These are phyloP conservation scores for Myotis lucifugus DNA, from an alignment of 2,113 vertebrate species.

Conservation along the genomic window DNA sequence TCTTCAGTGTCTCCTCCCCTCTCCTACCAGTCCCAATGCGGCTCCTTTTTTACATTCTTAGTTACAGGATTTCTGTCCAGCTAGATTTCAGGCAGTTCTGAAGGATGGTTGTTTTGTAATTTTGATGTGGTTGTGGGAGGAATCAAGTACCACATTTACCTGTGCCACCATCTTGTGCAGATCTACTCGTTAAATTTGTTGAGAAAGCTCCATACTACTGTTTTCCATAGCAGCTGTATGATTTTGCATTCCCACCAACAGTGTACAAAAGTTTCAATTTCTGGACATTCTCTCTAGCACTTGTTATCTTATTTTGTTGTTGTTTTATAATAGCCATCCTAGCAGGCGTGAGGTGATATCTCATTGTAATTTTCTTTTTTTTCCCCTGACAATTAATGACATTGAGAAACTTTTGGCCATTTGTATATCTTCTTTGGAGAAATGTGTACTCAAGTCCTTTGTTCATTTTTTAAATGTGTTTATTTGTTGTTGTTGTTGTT, in stretches of 20 bases:
- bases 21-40: not conserved
- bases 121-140: not conserved
- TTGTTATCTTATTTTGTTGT: not conserved
- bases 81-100: not conserved
- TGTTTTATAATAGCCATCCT: not conserved
- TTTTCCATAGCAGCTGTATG: not conserved
- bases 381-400: not conserved
- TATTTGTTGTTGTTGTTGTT: not conserved
- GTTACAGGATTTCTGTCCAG: not conserved
- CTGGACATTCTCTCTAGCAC: not conserved
- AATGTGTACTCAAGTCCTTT: not conserved
- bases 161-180: not conserved
- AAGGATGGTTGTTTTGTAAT: not conserved
- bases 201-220: not conserved
- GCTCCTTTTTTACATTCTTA: not conserved
- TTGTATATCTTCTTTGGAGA: not conserved
- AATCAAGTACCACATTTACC: not conserved
- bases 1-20: no score
- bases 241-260: not conserved
- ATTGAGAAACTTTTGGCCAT: not conserved
- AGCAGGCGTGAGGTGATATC: not conserved
- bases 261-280: not conserved
- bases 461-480: not conserved
- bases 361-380: not conserved
- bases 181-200: not conserved